Evolutionary conservation across 2,888 invertebrate genomes (phyloP).

Genomic region (Lycaena phlaeas): DNA sequence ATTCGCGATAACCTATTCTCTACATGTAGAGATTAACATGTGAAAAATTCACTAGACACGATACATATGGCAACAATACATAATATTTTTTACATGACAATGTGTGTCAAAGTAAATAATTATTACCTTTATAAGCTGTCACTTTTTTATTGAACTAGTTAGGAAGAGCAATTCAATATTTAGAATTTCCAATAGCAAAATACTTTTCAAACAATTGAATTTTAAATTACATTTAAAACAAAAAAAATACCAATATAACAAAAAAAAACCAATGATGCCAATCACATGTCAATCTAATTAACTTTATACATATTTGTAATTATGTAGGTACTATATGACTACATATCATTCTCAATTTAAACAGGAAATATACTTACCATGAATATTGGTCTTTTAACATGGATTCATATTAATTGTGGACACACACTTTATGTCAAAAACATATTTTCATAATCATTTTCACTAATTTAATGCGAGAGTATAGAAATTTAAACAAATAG

Average conservation of each 20-base stretch:
- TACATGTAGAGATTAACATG: too few relatives aligned
- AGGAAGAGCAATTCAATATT: too few relatives aligned
- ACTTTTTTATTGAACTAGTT: too few relatives aligned
- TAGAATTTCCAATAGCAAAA: background rate
- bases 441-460: background rate
- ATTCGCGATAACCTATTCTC: too few relatives aligned
- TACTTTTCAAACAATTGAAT: background rate
- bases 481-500: background rate
- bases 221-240: background rate
- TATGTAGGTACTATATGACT: constrained; percentile 3
- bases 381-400: constrained; percentile 4
- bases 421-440: too few relatives aligned
- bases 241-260: background rate
- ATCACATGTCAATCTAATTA: constrained; percentile 7
- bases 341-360: constrained; percentile 5
- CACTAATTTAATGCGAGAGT: background rate
- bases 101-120: background rate
- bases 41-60: too few relatives aligned
- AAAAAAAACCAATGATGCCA: background rate
- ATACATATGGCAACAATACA: too few relatives aligned
- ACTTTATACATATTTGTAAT: background rate
- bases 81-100: background rate
- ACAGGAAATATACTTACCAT: background rate
- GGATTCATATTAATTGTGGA: background rate
- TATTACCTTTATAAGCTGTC: background rate